Base-by-base conservation (phyloP, 2,888 invertebrate species). In the Cyclophora albipunctata region DNA sequence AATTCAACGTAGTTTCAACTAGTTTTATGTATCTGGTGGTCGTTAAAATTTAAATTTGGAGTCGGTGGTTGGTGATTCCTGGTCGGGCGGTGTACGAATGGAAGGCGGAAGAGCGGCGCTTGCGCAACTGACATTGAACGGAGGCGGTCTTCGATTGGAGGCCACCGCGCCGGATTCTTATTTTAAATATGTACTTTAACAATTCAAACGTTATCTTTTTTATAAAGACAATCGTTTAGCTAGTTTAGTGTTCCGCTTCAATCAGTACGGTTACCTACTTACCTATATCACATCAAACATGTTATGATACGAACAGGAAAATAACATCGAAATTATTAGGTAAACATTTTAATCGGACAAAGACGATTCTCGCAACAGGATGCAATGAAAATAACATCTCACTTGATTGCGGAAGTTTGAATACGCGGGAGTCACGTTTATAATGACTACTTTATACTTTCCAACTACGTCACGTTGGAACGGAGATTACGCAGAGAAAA, bases 101-200 rank as follows among this genome's bases (percentile, higher is more conserved):
- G 74, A 78, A 79, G 75, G 84, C 85, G 86, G 85, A 86, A 85
- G 85, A 84, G 70, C 64, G 73, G 71, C 80, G 84, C 79, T 88
- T 87, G 83, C 87, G 86, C 86, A 87, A 86, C 80, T 85, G 87
- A 85, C 87, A 87, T 88, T 88, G 88, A 85, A 85, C 75, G 70
- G 71, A 67, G 64, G 67, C 76, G 71, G 72, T 78, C 77, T 75
- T 76, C 73, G 73, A 71, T 73, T 72, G 75, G 83, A 86, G 86
- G 85, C 82, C 84, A 71, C 66, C 55, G 62, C 74, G 81, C 78
- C 82, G 75, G 78, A 80, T 76, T 84, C 75, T 78, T 74, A 61
- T 43, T 43, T 43, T 43, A 66, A 66, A 66, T 71, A n/a, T n/a
- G n/a, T n/a, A 67, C 60, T 73, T 74, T 71, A 75, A 79, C 69